phyloP scores from a whole-genome alignment of 2,113 vertebrate genomes.

The Megaleporinus macrocephalus region DNA sequence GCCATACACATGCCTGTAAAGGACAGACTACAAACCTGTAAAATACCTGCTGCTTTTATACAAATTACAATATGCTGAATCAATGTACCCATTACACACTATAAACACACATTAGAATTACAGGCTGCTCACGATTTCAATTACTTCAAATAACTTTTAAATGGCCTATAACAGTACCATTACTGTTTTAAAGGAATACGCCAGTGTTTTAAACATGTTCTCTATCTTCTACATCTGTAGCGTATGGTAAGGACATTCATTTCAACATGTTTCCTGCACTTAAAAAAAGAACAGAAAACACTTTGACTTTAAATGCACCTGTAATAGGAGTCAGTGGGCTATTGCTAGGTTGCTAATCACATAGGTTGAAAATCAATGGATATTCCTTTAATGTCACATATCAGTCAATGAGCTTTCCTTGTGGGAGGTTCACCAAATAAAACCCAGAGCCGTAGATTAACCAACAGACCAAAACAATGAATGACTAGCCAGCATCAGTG shows the following conservation, averaged over 20 bases:
- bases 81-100: background rate
- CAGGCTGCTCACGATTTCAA: background rate
- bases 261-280: background rate
- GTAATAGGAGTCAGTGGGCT: background rate
- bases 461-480: conserved; percentile 67
- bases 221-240: background rate
- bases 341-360: background rate
- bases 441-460: conserved; percentile 66
- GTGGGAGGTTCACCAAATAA: conserved; percentile 72
- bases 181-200: background rate
- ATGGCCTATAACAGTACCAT: background rate
- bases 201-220: background rate
- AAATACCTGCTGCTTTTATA: too few species aligned
- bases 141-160: background rate
- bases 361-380: background rate
- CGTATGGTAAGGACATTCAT: background rate
- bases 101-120: background rate
- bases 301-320: background rate
- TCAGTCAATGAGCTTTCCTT: conserved; percentile 69
- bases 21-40: too few species aligned
- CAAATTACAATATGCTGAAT: too few species aligned
- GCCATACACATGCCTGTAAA: background rate
- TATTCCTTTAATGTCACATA: background rate
- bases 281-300: background rate
- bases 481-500: background rate